Conservation (phyloP, 2,113 vertebrate species). For the Zingel zingel region DNA sequence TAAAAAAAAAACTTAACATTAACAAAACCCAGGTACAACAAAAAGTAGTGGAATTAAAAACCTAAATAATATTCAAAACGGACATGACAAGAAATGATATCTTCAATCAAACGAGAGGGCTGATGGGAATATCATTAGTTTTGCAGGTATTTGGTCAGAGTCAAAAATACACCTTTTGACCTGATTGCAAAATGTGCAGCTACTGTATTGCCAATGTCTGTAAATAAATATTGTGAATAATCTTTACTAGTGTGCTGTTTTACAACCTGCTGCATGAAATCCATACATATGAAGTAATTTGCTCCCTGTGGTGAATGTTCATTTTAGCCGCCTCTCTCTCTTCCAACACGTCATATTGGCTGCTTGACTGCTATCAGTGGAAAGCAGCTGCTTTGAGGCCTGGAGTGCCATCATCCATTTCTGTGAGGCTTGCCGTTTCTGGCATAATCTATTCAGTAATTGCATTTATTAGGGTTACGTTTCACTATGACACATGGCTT, state of each 20-base stretch:
- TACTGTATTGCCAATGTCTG: neutral
- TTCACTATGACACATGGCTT: conserved; percentile 30
- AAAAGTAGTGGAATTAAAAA: neutral
- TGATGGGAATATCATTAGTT: neutral
- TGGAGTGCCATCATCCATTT: conserved; percentile 39
- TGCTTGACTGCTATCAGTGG: conserved; percentile 32
- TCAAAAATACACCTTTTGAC: neutral
- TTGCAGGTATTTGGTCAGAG: neutral
- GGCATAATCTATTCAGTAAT: conserved; percentile 27
- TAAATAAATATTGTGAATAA: neutral
- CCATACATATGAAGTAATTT: conserved; percentile 10
- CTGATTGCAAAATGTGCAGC: neutral
- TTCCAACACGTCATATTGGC: neutral
- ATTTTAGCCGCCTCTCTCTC: conserved; percentile 16
- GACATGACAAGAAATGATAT: neutral
- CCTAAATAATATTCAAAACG: neutral
- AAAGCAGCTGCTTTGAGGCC: conserved; percentile 52
- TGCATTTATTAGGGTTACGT: conserved; percentile 30
- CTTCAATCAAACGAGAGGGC: neutral
- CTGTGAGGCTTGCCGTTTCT: conserved; percentile 47
- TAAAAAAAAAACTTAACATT: neutral
- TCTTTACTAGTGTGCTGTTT: neutral
- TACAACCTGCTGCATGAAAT: conserved; percentile 4
- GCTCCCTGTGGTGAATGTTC: conserved; percentile 28
- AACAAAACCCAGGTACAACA: neutral